These are phyloP conservation scores for Coregonus sp. DNA, from an alignment of 2,797 vertebrate species.

Conservation along the genomic window DNA sequence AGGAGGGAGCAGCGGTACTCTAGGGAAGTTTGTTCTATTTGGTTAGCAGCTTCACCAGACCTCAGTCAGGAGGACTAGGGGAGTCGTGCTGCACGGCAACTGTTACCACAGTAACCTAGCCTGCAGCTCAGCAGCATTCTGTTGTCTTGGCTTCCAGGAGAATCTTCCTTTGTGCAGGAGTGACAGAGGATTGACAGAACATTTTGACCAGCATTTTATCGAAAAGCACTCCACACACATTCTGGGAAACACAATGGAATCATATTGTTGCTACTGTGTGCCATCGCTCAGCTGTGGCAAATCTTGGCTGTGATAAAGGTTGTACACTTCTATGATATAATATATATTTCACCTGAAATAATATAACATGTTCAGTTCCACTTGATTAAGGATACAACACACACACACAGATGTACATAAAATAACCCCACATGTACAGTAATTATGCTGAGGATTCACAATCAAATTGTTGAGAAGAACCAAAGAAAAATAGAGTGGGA, in stretches of 20 bases:
- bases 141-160: conserved; percentile 61
- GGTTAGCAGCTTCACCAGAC: conserved; percentile 65
- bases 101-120: conserved; percentile 87
- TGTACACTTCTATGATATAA: no score
- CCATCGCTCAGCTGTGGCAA: not conserved
- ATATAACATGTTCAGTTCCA: no score
- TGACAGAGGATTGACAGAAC: conserved; percentile 60
- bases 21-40: conserved; percentile 56
- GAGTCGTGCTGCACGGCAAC: conserved; percentile 73
- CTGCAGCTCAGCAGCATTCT: conserved; percentile 68
- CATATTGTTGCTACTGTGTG: not conserved
- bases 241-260: not conserved
- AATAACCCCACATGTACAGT: conserved; percentile 10
- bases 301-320: no score
- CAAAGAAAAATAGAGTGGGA: not conserved
- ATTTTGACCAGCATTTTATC: conserved; percentile 18
- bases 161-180: conserved; percentile 78
- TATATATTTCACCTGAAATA: no score
- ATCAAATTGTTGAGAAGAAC: not conserved
- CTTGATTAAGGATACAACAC: no score
- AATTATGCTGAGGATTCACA: not conserved
- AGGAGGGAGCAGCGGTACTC: conserved; percentile 69
- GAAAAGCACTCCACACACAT: conserved; percentile 63
- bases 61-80: conserved; percentile 68
- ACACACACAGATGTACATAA: not conserved